Evolutionary conservation across 2,888 invertebrate species (phyloP).

Genomic region (Gymnosoma rotundatum): DNA sequence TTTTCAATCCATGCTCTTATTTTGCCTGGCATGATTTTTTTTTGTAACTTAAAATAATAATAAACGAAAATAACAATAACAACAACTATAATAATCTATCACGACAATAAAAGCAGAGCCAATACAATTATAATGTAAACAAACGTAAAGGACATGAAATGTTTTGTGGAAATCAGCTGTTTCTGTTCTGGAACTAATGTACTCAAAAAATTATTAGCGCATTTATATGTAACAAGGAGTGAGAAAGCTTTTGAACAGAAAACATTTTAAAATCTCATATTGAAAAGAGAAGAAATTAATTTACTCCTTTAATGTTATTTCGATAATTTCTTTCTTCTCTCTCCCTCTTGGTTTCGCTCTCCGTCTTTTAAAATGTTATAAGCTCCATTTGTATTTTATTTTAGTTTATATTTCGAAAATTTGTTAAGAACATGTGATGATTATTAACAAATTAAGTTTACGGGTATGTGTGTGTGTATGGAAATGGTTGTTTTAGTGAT

Average conservation of each 20-base stretch:
- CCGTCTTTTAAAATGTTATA: conserved; percentile 45
- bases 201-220: neutral
- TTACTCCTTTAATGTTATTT: neutral
- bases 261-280: neutral
- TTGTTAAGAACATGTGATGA: conserved; percentile 53
- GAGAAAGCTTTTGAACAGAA: neutral
- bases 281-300: neutral
- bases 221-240: neutral
- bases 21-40: neutral
- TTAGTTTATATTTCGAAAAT: neutral
- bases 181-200: neutral
- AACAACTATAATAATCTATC: neutral
- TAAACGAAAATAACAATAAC: neutral
- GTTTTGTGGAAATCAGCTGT: conserved; percentile 54
- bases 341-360: neutral
- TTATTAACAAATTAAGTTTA: conserved; percentile 49
- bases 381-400: conserved; percentile 14
- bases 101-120: conserved; percentile 10
- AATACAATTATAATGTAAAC: conserved; percentile 38
- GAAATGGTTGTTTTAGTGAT: neutral
- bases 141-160: conserved; percentile 23
- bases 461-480: neutral
- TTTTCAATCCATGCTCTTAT: neutral
- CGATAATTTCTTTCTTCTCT: neutral
- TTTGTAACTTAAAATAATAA: neutral